Conservation (phyloP, 2,797 vertebrate species). For the Gouania willdenowi region DNA sequence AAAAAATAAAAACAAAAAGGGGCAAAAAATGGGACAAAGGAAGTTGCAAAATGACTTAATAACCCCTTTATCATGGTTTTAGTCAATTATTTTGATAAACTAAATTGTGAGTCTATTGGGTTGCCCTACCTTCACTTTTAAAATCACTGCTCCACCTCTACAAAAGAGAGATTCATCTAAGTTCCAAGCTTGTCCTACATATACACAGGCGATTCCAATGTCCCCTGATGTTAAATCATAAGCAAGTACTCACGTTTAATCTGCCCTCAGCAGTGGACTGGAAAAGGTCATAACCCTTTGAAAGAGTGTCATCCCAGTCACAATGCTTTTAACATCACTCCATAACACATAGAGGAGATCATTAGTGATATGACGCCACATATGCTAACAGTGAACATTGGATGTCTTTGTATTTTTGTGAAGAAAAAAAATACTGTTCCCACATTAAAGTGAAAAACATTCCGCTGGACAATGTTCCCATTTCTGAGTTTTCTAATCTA, state of each 20-base stretch:
- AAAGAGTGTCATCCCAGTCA: constrained; percentile 48
- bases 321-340: constrained; percentile 31
- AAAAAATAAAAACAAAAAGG: too few species aligned
- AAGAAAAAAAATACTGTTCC: constrained; percentile 9
- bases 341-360: constrained; percentile 28
- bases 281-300: constrained; percentile 58
- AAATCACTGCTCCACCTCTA: too few species aligned
- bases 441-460: constrained; percentile 1
- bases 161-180: constrained; percentile 14
- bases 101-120: too few species aligned
- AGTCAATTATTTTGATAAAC: too few species aligned
- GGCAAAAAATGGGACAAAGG: too few species aligned
- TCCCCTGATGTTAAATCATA: constrained; percentile 21
- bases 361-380: neutral
- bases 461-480: constrained; percentile 6
- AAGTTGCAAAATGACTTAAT: too few species aligned
- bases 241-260: constrained; percentile 17
- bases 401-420: constrained; percentile 7
- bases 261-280: constrained; percentile 31
- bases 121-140: too few species aligned
- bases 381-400: neutral
- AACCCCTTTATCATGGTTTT: too few species aligned
- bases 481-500: constrained; percentile 20
- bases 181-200: constrained; percentile 12
- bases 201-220: constrained; percentile 13